A percentile compares a stretch with the other conserved stretches of the same genome.
Evolutionary conservation across 2,888 invertebrate species (phyloP).

Genomic region (Drosophila koepferae): DNA sequence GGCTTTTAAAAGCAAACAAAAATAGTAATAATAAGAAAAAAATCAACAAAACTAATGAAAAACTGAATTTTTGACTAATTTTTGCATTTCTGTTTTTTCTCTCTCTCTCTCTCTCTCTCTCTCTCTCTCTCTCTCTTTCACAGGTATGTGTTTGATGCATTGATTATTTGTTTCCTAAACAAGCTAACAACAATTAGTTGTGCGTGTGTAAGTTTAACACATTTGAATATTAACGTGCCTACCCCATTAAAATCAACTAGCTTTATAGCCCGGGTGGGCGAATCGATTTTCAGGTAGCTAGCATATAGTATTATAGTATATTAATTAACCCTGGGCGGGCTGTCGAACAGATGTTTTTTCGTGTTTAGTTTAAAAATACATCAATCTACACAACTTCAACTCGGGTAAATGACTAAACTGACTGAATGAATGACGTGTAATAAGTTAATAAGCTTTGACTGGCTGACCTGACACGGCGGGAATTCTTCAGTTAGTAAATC

Average conservation of each 20-base stretch:
- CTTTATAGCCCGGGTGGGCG: slow-evolving; percentile 28
- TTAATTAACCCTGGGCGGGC: slow-evolving; percentile 30
- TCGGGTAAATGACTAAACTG: background rate
- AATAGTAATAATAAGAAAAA: background rate
- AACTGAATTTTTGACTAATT: slow-evolving; percentile 20
- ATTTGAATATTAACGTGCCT: slow-evolving; percentile 38
- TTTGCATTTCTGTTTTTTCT: slow-evolving; percentile 15
- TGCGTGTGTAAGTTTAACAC: slow-evolving; percentile 52
- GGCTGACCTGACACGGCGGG: background rate
- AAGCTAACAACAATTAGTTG: slow-evolving; percentile 25
- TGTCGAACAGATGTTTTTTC: slow-evolving; percentile 47
- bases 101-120: slow-evolving; percentile 11
- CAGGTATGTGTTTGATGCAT: slow-evolving; percentile 70
- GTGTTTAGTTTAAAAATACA: slow-evolving; percentile 31
- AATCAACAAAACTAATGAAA: background rate
- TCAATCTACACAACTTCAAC: slow-evolving; percentile 31
- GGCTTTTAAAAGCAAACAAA: slow-evolving; percentile 8
- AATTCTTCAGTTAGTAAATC: background rate
- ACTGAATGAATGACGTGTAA: slow-evolving; percentile 23
- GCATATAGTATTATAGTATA: slow-evolving; percentile 5
- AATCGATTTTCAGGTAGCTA: slow-evolving; percentile 45
- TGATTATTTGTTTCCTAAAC: slow-evolving; percentile 38
- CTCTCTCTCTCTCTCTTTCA: slow-evolving; percentile 18
- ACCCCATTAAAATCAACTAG: slow-evolving; percentile 23
- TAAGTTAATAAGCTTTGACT: slow-evolving; percentile 28